Percentiles rank a stretch among this genome's conserved stretches.
phyloP scores from a whole-genome alignment of 1,140 invertebrate genomes.

The Euglossa dilemma region DNA sequence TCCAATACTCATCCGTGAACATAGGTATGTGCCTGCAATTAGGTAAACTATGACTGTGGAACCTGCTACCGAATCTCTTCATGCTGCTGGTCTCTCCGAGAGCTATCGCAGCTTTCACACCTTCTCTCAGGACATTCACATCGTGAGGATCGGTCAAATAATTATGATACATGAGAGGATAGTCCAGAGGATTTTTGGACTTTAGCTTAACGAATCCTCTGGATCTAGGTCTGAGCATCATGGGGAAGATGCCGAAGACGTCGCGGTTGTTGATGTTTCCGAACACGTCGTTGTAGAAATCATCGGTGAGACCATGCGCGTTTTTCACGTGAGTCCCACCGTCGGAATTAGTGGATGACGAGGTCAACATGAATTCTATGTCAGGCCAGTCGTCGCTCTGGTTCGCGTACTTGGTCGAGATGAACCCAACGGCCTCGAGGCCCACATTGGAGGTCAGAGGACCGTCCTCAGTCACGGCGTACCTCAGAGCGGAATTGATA shows the following conservation, averaged over 20 bases:
- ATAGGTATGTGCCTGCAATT: conserved; percentile 90
- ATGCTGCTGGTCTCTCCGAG: conserved; percentile 89
- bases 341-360: conserved; percentile 90
- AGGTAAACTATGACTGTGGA: conserved; percentile 88
- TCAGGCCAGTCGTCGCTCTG: conserved; percentile 93
- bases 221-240: conserved; percentile 93
- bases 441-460: conserved; percentile 92
- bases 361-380: conserved; percentile 94
- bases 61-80: conserved; percentile 89
- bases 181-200: conserved; percentile 91
- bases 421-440: conserved; percentile 92
- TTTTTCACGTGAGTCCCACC: conserved; percentile 89
- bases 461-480: conserved; percentile 90
- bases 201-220: conserved; percentile 89
- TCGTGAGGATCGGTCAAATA: conserved; percentile 93
- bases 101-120: conserved; percentile 92
- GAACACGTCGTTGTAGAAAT: conserved; percentile 90
- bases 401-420: conserved; percentile 93
- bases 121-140: conserved; percentile 90
- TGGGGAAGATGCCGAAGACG: conserved; percentile 91
- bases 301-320: conserved; percentile 90
- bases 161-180: conserved; percentile 94
- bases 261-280: conserved; percentile 87
- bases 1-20: conserved; percentile 93
- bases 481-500: conserved; percentile 88